Conservation (phyloP, 2,113 vertebrate genomes). For the Saiga tatarica region DNA sequence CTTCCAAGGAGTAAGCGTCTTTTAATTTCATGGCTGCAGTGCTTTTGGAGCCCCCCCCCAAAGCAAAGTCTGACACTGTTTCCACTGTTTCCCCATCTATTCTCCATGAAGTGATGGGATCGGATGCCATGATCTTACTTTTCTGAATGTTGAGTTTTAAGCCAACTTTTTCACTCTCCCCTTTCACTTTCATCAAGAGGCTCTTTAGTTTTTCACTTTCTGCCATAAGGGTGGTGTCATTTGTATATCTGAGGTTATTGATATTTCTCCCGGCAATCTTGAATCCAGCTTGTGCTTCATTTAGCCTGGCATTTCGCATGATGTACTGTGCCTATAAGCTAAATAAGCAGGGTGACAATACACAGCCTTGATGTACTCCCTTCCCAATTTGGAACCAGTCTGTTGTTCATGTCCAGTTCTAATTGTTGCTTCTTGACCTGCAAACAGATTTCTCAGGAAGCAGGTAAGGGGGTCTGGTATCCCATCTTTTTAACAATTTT, state of each 20-base stretch:
- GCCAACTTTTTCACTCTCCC: background rate
- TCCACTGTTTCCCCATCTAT: background rate
- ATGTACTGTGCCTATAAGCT: background rate
- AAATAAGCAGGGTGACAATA: background rate
- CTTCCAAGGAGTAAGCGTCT: background rate
- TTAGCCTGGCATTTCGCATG: rapidly evolving
- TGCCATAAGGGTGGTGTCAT: background rate
- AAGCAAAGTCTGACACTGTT: background rate
- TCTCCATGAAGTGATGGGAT: background rate
- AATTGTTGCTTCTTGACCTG: background rate
- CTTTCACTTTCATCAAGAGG: background rate
- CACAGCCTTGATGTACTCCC: background rate
- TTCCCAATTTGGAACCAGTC: background rate
- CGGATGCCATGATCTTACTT: background rate
- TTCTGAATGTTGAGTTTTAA: background rate
- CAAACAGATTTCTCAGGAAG: background rate
- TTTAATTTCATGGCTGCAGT: background rate
- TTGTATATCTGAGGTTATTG: background rate
- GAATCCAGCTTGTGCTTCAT: background rate
- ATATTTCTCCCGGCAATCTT: background rate
- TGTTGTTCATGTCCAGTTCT: background rate
- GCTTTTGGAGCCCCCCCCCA: rapidly evolving
- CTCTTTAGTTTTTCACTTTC: background rate
- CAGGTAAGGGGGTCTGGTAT: background rate
- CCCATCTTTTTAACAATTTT: background rate